phyloP scores from a whole-genome alignment of 1,140 invertebrate genomes.

The Bacillus rossius region DNA sequence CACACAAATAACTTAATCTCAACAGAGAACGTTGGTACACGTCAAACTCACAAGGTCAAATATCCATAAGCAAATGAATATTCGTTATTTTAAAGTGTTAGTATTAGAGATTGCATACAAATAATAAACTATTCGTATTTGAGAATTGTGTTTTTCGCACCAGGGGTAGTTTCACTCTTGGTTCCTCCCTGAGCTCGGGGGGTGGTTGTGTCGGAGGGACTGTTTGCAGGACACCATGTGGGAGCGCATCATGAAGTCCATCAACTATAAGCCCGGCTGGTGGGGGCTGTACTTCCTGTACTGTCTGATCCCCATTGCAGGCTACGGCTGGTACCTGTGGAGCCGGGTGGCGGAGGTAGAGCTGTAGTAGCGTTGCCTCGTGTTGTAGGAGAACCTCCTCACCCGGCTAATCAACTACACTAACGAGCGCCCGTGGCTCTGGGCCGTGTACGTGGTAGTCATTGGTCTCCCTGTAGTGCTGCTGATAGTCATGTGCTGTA shows the following conservation, averaged over 20 bases:
- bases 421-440: constrained; percentile 87
- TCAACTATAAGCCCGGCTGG: constrained; percentile 71
- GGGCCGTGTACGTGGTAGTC: constrained; percentile 77
- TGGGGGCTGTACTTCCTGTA: constrained; percentile 74
- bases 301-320: constrained; percentile 60
- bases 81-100: no score
- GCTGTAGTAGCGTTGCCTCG: constrained; percentile 1
- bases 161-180: no score
- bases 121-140: no score
- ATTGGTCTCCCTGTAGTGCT: constrained; percentile 72
- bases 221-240: constrained; percentile 55
- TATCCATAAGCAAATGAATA: no score
- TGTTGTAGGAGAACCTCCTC: constrained; percentile 71
- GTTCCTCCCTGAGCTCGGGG: no score
- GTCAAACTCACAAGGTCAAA: no score
- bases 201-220: no score
- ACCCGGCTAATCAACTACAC: constrained; percentile 74
- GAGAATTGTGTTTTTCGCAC: no score
- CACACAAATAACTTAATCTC: no score
- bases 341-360: constrained; percentile 59
- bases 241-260: constrained; percentile 61
- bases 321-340: constrained; percentile 65
- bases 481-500: constrained; percentile 74
- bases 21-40: no score
- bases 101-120: no score